Conservation (phyloP, 2,113 vertebrate genomes). For the Coturnix japonica region DNA sequence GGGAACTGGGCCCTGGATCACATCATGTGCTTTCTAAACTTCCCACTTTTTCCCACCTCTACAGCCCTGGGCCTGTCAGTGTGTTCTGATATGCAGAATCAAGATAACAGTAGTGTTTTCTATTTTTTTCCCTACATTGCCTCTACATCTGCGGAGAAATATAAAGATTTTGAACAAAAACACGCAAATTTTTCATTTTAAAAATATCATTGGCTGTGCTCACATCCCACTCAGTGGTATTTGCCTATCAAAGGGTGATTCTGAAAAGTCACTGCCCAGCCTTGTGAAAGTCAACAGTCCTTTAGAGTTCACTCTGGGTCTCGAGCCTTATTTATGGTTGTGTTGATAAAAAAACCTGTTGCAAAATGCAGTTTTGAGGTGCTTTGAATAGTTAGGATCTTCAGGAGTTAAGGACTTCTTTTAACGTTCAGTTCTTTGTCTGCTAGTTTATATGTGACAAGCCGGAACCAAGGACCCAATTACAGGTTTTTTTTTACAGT, state of each 20-base stretch:
- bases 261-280: not conserved
- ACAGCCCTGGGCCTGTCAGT: not conserved
- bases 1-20: not conserved
- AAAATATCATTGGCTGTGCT: not conserved
- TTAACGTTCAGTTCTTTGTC: not conserved
- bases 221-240: not conserved
- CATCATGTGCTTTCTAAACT: not conserved
- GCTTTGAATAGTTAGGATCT: not conserved
- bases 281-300: not conserved
- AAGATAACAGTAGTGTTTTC: not conserved
- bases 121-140: not conserved
- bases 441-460: constrained; percentile 35
- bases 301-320: not conserved
- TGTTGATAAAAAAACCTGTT: not conserved
- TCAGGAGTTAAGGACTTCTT: not conserved
- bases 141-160: not conserved
- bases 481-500: not conserved
- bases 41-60: not conserved
- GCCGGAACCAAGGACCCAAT: constrained; percentile 49
- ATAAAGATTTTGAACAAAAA: not conserved
- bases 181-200: not conserved
- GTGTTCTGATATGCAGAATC: not conserved
- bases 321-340: constrained; percentile 22
- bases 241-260: constrained; percentile 2
- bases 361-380: not conserved